Conservation (phyloP, 2,797 vertebrate genomes). For the Tinamus major region DNA sequence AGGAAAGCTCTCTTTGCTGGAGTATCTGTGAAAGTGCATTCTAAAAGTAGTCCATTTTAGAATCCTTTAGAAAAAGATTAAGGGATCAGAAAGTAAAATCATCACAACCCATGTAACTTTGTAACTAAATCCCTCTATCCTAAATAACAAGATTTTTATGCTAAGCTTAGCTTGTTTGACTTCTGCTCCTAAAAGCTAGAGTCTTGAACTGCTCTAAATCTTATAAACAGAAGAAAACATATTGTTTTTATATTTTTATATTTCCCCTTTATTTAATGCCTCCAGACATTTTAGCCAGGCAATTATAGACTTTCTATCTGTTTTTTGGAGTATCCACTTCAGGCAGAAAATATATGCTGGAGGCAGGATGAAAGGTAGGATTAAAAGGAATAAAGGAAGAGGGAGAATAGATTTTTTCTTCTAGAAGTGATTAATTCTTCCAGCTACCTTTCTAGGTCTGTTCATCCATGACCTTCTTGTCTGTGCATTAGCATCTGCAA, state of each 20-base stretch:
- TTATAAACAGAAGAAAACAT: constrained; percentile 23
- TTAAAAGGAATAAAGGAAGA: neutral
- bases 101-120: neutral
- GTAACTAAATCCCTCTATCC: constrained; percentile 52
- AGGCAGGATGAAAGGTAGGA: rapidly evolving
- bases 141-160: constrained; percentile 56
- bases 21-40: neutral
- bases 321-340: neutral
- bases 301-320: neutral
- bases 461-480: neutral
- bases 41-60: neutral
- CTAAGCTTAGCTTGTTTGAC: constrained; percentile 19
- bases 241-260: constrained; percentile 38
- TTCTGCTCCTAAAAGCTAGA: neutral
- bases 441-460: neutral
- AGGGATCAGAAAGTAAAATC: constrained; percentile 47
- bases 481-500: neutral
- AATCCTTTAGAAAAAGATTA: constrained; percentile 44
- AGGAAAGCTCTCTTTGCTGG: neutral
- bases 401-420: neutral
- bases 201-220: constrained; percentile 37
- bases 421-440: neutral
- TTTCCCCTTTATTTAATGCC: constrained; percentile 2
- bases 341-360: neutral
- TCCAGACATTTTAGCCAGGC: constrained; percentile 2